Base-by-base conservation (phyloP, 2,888 invertebrate genomes). In the Phyto melanocephala region DNA sequence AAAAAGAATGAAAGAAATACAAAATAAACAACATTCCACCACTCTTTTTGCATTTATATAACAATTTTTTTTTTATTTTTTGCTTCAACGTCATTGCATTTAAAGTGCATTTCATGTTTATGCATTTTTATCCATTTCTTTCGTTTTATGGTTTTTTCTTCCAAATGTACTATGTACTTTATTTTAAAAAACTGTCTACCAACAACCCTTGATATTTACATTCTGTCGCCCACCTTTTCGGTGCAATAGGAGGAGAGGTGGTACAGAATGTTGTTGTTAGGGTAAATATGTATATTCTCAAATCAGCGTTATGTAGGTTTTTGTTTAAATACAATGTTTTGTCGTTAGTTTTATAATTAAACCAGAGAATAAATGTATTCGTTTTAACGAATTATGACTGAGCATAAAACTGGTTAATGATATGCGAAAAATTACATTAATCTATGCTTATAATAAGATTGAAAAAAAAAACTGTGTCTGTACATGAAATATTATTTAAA, bases 71-170 rank as follows among this genome's bases (percentile, higher is more conserved):
- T 28, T 28, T 28, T 3, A n/a, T 50, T 50, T 11, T 10, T 10
- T 7, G 42, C n/a, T 67, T 67, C 40, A 67, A 72, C 79, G 79
- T 67, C 67, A 79, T 79, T 72, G 79, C 79, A 72, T 79, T 67
- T 79, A 79, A 79, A 79, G 72, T 67, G 65, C 79, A 79, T 70
- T 70, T 72, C 72, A 67, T 79, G 71, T 60, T 72, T 72, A 60
- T 79, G 65, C 65, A 79, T 72, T 79, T 79, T 72, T 58, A 60
- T 45, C 37, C 5, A 35, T 40, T 52, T 37, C 33, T 33, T 22
- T 56, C 45, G 47, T 45, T 37, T 10, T 10, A 52, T 40, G 15
- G 52, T 35, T 37, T 52, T 54, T 13, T 72, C 6, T 35, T 35
- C 22, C 20, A n/a, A n/a, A n/a, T n/a, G n/a, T n/a, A n/a, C n/a